phyloP scores from a whole-genome alignment of 2,888 invertebrate species.

The Malthinus flaveolus region DNA sequence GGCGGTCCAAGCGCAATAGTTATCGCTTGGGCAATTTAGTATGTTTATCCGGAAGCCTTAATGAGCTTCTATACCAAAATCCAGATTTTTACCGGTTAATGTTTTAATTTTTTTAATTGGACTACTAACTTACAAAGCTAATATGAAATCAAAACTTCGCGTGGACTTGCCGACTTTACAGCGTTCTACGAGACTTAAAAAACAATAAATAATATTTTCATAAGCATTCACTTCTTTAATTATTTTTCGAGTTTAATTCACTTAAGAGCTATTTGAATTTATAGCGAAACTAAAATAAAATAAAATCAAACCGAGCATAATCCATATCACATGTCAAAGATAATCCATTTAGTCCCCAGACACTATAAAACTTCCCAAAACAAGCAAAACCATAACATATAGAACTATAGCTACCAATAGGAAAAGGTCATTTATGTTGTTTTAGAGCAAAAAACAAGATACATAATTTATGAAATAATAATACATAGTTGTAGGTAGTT shows the following conservation, averaged over 20 bases:
- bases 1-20: too few species aligned
- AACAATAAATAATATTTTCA: too few species aligned
- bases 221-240: neutral
- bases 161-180: too few species aligned
- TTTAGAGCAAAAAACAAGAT: neutral
- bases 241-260: conserved; percentile 3
- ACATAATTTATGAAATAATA: conserved; percentile 33
- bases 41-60: too few species aligned
- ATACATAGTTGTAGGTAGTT: conserved; percentile 26
- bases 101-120: too few species aligned
- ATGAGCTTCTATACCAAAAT: too few species aligned
- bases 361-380: conserved; percentile 33
- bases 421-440: too few species aligned
- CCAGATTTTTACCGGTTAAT: too few species aligned
- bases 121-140: too few species aligned
- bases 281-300: conserved; percentile 16
- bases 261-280: neutral
- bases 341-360: conserved; percentile 34
- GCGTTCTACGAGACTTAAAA: too few species aligned
- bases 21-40: too few species aligned
- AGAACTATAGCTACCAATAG: conserved; percentile 22
- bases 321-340: conserved; percentile 30
- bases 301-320: conserved; percentile 30
- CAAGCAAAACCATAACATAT: conserved; percentile 32
- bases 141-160: too few species aligned